These are phyloP conservation scores for Electrophaes corylata DNA, from an alignment of 2,888 invertebrate genomes.

Conservation along the genomic window DNA sequence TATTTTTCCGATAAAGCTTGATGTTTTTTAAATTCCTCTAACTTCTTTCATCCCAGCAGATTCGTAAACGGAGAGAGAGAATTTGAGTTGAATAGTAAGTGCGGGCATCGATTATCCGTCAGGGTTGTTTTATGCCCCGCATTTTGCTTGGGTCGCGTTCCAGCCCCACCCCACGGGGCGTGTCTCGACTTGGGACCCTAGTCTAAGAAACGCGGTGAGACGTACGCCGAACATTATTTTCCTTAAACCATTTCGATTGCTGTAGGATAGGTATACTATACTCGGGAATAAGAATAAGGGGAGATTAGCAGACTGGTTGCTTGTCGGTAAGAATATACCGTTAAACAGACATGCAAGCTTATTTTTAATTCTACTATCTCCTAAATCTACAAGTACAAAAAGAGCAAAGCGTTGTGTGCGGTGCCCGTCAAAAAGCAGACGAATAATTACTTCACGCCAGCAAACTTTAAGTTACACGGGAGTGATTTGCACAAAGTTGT, in stretches of 20 bases:
- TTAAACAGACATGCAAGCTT: too few relatives aligned
- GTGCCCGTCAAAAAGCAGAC: too few relatives aligned
- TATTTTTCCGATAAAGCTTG: not conserved
- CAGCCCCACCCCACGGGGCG: constrained; percentile 56
- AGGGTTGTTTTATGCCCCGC: constrained; percentile 56
- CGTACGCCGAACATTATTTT: constrained; percentile 56
- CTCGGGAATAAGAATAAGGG: too few relatives aligned
- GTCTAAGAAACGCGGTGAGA: constrained; percentile 56
- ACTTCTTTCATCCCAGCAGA: constrained; percentile 3
- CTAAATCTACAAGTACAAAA: too few relatives aligned
- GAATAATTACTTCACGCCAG: too few relatives aligned
- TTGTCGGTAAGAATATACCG: too few relatives aligned
- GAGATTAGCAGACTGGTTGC: too few relatives aligned
- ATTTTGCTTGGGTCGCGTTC: constrained; percentile 65
- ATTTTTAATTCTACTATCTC: too few relatives aligned
- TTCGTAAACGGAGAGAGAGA: constrained; percentile 8
- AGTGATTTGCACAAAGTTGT: too few relatives aligned
- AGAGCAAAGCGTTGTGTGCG: too few relatives aligned
- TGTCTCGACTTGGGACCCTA: constrained; percentile 49
- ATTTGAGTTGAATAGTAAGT: constrained; percentile 27
- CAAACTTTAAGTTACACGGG: too few relatives aligned
- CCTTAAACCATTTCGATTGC: constrained; percentile 57
- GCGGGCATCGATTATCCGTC: constrained; percentile 55
- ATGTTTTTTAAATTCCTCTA: not conserved
- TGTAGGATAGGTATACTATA: not conserved